Conservation (phyloP, 2,113 vertebrate species). For the Leptocoma aspasia region DNA sequence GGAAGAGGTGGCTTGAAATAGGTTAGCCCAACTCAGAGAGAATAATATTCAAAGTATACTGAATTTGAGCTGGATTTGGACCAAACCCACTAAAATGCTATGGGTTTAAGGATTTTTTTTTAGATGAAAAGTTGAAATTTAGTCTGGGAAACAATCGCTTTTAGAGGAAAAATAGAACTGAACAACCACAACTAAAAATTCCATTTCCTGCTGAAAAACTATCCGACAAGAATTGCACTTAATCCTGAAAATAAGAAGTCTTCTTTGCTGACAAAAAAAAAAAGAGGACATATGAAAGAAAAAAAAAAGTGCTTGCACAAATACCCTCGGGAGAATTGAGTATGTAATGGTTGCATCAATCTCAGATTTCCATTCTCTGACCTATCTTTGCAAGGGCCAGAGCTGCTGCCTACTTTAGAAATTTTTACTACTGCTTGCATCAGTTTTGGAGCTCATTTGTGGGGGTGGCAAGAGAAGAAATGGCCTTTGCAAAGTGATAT, state of each 20-base stretch:
- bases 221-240: neutral
- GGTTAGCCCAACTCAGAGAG: neutral
- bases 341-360: neutral
- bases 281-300: neutral
- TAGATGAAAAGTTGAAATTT: constrained; percentile 18
- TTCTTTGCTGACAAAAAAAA: neutral
- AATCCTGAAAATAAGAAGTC: constrained; percentile 30
- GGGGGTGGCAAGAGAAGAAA: neutral
- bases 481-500: neutral
- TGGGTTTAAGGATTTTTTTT: neutral
- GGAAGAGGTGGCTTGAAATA: neutral
- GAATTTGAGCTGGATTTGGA: neutral
- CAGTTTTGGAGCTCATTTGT: neutral
- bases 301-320: neutral
- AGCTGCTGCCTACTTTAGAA: neutral
- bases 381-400: neutral
- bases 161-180: constrained; percentile 42
- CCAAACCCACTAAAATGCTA: neutral
- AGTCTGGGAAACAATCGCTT: neutral
- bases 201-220: constrained; percentile 36
- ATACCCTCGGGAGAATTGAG: neutral
- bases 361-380: neutral
- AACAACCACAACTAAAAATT: constrained; percentile 41
- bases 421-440: neutral
- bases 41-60: neutral